Evolutionary conservation across 1,140 invertebrate genomes (phyloP), one percentile per base, ranked within the genome.

Genomic region (Lordiphosa collinella): DNA sequence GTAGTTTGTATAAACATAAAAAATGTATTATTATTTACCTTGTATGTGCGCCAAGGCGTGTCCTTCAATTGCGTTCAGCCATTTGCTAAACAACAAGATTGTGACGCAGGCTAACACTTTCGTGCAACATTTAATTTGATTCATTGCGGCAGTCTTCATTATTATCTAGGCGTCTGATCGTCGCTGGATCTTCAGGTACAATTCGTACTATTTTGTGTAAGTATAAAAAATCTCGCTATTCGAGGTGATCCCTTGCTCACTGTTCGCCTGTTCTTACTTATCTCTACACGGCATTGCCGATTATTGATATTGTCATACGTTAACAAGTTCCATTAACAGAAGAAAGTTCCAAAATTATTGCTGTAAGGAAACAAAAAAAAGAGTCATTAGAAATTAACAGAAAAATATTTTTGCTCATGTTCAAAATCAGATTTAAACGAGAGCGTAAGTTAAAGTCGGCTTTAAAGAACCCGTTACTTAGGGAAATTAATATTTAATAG

Each of bases 131-230:
- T 46, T 51, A 2, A 43, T 62, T 25, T 58, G 53, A 66, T 41
- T 66, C 61, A 61, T 76, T 38, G 16, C 57, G 37, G 44, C 57
- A 71, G 67, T 72, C 44, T 62, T 76, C 35, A 56, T 49, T 55
- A 37, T 51, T 51, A 49, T 41, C 40, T 43, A 67, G 69, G 47
- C 37, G 35, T 58, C 47, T 57, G 52, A 70, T 70, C 57, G 46
- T 48, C 53, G 14, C 35, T 41, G 29, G 41, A 76, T 66, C 49
- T 58, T 76, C 67, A 76, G 73, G 73, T 76, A 76, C 73, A 46
- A 41, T 43, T 34, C 54, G 34, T 55, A 53, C 41, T 44, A 61
- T 43, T 35, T 57, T 62, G 44, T 47, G 13, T 43, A 37, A 41
- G 54, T 70, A 63, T 57, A 34, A 67, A 67, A 62, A 62, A 43